These are phyloP conservation scores for Choristoneura fumiferana DNA, from an alignment of 1,140 invertebrate species.

Conservation along the genomic window DNA sequence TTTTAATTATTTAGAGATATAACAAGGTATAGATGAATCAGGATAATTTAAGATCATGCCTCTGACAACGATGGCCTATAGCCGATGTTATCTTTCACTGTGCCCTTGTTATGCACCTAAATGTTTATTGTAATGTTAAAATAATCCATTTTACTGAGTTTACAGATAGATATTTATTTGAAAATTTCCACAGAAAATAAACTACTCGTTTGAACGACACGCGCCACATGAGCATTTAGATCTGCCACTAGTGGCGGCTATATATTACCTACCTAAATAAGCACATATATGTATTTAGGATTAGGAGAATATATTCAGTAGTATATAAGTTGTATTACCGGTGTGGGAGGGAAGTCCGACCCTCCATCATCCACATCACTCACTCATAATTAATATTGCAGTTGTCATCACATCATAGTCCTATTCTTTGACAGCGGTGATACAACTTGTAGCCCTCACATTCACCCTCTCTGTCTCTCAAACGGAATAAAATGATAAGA, in stretches of 20 bases:
- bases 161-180: not conserved
- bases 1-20: slow-evolving; percentile 8
- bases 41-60: too few species aligned
- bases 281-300: too few species aligned
- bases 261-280: too few species aligned
- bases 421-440: slow-evolving; percentile 1
- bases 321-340: not conserved
- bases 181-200: too few species aligned
- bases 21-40: not conserved
- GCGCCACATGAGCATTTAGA: too few species aligned
- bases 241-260: too few species aligned
- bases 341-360: slow-evolving; percentile 3
- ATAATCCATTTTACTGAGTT: slow-evolving; percentile 2
- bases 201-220: too few species aligned
- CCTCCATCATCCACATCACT: slow-evolving; percentile 9
- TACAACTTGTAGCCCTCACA: not conserved
- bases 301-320: too few species aligned
- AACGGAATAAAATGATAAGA: too few species aligned
- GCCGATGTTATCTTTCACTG: too few species aligned
- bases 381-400: slow-evolving; percentile 11
- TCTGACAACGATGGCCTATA: too few species aligned
- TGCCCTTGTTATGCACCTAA: slow-evolving; percentile 1
- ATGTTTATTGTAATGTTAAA: slow-evolving; percentile 8
- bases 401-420: not conserved
- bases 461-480: too few species aligned